Evolutionary conservation across 2,888 invertebrate species (phyloP), one percentile per base, ranked within the genome.

Genomic region (Hydropsyche betteni): DNA sequence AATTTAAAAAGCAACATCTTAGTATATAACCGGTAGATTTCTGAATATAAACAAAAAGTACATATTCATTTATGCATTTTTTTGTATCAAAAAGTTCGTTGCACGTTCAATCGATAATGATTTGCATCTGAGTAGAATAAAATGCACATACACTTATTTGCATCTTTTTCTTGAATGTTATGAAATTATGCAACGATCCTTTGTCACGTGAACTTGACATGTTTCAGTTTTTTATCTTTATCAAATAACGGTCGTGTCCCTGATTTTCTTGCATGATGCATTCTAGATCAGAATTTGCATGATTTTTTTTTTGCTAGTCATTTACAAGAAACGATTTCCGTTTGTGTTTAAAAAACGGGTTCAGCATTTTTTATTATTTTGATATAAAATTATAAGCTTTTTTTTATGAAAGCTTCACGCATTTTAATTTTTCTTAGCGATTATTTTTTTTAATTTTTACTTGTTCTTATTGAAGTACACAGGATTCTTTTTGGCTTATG

Each of bases 271-370:
- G 7, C 34, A 64, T 34, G n/a, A 36, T 64, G 36, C 64, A 36
- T 64, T 58, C 58, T 58, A 58, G 58, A 58, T 58, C 58, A 58
- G 14, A 58, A 58, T 58, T 58, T 58, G 58, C 58, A 58, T 58
- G 24, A 16, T 58, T 58, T 53, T 58, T 53, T 58, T 58, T 58
- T 58, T 58, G 24, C 58, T 24, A 16, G n/a, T 14, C 24, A 58
- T 16, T 1, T 3, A 16, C 16, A 58, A 58, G 58, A 58, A 58
- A 16, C 16, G 58, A 24, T 58, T 16, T 58, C 12, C 53, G 24
- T 2, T 53, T 53, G 53, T 16, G 14, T 16, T 5, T 6, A 14
- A 51, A 24, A 58, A 58, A 58, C n/a, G 16, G 5, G 58, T 8
- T 58, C 44, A 44, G 58, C 3, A 58, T 58, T 2, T 44, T 10